A percentile compares a stretch with the other conserved stretches of the same genome.
Evolutionary conservation across 2,888 invertebrate species (phyloP).

Genomic region (Silvanus unidentatus): DNA sequence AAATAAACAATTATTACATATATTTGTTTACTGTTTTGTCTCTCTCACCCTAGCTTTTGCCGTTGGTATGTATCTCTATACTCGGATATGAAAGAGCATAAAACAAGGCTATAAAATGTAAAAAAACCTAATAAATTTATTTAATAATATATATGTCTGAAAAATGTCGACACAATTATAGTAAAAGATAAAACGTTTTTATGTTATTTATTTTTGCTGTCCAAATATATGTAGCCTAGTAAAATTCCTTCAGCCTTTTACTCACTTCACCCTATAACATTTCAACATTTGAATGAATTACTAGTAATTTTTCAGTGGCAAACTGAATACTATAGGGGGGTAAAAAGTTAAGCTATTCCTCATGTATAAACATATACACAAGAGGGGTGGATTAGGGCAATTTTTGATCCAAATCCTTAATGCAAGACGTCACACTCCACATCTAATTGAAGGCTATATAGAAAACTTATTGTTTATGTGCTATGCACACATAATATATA

Average conservation of each 20-base stretch:
- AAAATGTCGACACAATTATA: too few species aligned
- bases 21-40: too few species aligned
- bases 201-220: slow-evolving; percentile 26
- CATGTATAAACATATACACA: slow-evolving; percentile 1
- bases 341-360: slow-evolving; percentile 13
- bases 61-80: too few species aligned
- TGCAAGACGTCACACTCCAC: not conserved
- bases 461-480: too few species aligned
- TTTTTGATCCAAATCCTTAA: slow-evolving; percentile 4
- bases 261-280: slow-evolving; percentile 18
- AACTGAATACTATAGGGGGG: slow-evolving; percentile 17
- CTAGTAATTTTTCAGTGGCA: slow-evolving; percentile 29
- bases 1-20: too few species aligned
- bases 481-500: too few species aligned
- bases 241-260: slow-evolving; percentile 13
- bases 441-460: too few species aligned
- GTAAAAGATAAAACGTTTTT: slow-evolving; percentile 1
- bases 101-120: too few species aligned
- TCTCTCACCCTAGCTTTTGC: too few species aligned
- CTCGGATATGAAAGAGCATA: too few species aligned
- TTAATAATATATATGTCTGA: too few species aligned
- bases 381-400: slow-evolving; percentile 5
- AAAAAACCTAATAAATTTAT: too few species aligned
- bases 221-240: slow-evolving; percentile 26
- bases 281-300: slow-evolving; percentile 30